phyloP scores from a whole-genome alignment of 2,888 invertebrate genomes.

The Pilophorus perplexus region DNA sequence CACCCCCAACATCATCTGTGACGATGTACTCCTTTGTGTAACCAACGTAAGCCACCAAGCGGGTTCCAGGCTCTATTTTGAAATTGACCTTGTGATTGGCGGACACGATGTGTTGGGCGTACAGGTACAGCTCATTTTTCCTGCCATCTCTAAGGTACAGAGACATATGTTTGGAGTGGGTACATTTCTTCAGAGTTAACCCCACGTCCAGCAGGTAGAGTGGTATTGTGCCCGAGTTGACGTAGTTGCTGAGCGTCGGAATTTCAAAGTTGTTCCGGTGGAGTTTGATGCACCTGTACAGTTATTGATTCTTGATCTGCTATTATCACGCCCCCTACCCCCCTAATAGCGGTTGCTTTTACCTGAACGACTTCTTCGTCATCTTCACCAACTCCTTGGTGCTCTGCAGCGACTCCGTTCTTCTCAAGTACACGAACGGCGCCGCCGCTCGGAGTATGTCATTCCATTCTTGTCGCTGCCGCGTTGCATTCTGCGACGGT shows the following conservation, averaged over 20 bases:
- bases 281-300: constrained; percentile 28
- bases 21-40: constrained; percentile 34
- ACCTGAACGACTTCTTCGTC: constrained; percentile 35
- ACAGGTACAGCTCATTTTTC: constrained; percentile 27
- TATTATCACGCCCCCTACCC: too few species aligned
- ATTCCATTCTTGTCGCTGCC: constrained; percentile 19
- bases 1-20: constrained; percentile 33
- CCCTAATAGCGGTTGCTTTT: too few species aligned
- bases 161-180: constrained; percentile 24
- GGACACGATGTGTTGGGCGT: constrained; percentile 15
- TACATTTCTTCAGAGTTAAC: constrained; percentile 35
- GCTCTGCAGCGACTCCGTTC: constrained; percentile 35
- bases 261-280: constrained; percentile 36
- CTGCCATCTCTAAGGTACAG: constrained; percentile 33
- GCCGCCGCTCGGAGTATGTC: constrained; percentile 29
- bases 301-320: background rate
- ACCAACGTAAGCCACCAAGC: constrained; percentile 35
- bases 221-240: constrained; percentile 22
- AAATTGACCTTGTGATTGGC: constrained; percentile 31
- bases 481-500: too few species aligned
- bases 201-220: constrained; percentile 28
- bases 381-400: constrained; percentile 30
- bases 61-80: constrained; percentile 21
- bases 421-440: constrained; percentile 23
- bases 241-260: constrained; percentile 28